Conservation (phyloP, 2,888 invertebrate genomes). For the Mimumesa dahlbomi region DNA sequence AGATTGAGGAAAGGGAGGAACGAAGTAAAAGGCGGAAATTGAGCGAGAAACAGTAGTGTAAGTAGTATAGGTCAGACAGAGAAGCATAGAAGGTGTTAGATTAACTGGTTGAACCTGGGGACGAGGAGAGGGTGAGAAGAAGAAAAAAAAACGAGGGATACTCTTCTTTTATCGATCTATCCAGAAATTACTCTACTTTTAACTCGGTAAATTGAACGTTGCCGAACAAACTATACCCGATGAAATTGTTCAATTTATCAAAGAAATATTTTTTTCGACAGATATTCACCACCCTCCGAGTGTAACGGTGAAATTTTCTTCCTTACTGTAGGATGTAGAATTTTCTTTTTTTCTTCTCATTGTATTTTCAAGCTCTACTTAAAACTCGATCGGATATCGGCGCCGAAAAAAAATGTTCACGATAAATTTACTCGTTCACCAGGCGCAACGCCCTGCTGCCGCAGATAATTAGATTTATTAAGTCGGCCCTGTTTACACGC, state of each 20-base stretch:
- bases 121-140: no score
- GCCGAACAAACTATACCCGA: no score
- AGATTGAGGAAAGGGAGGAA: conserved; percentile 27
- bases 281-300: no score
- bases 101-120: conserved; percentile 6
- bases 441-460: conserved; percentile 37
- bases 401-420: conserved; percentile 34
- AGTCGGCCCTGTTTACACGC: conserved; percentile 72
- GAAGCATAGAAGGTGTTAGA: neutral
- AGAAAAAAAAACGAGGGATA: neutral
- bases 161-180: no score
- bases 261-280: no score
- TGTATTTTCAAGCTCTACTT: no score
- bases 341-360: no score
- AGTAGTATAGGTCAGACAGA: conserved; percentile 3
- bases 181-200: no score
- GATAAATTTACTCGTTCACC: conserved; percentile 71
- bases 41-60: conserved; percentile 40
- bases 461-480: conserved; percentile 74
- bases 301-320: no score
- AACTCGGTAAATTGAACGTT: no score
- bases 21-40: conserved; percentile 48
- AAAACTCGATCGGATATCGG: conserved; percentile 34
- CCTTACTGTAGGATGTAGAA: no score
- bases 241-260: no score